Percentiles rank a stretch among this genome's conserved stretches.
Conservation (phyloP, 2,797 vertebrate genomes). For the Molossus alvarezi region DNA sequence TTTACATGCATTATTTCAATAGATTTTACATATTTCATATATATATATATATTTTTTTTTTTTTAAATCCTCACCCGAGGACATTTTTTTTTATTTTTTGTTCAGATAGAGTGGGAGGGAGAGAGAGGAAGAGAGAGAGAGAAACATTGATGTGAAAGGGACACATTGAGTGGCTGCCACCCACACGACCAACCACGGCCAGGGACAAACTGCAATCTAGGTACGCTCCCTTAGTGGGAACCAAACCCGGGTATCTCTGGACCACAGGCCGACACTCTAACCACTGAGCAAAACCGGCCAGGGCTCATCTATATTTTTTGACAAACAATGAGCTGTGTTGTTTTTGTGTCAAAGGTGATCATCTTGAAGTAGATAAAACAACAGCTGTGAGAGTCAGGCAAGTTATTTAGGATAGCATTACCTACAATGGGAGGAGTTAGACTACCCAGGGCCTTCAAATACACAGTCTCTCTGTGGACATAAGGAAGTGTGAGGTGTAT, state of each 20-base stretch:
- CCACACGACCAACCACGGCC: no score
- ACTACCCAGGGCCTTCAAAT: neutral
- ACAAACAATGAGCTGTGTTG: neutral
- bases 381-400: neutral
- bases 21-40: neutral
- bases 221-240: no score
- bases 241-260: no score
- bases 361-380: neutral
- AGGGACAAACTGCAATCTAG: no score
- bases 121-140: no score
- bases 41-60: neutral
- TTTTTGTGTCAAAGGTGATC: neutral
- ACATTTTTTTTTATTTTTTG: no score
- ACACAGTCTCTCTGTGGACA: neutral
- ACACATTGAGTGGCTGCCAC: no score
- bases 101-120: no score
- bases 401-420: neutral
- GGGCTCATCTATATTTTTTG: neutral
- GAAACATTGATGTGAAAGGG: no score
- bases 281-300: no score
- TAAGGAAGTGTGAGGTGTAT: neutral
- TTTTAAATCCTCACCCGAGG: no score
- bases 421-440: neutral
- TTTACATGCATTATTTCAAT: constrained; percentile 44
- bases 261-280: no score